A percentile compares a stretch with the other conserved stretches of the same genome.
These are phyloP conservation scores for Trilocha varians DNA, from an alignment of 2,888 invertebrate genomes.

Conservation along the genomic window DNA sequence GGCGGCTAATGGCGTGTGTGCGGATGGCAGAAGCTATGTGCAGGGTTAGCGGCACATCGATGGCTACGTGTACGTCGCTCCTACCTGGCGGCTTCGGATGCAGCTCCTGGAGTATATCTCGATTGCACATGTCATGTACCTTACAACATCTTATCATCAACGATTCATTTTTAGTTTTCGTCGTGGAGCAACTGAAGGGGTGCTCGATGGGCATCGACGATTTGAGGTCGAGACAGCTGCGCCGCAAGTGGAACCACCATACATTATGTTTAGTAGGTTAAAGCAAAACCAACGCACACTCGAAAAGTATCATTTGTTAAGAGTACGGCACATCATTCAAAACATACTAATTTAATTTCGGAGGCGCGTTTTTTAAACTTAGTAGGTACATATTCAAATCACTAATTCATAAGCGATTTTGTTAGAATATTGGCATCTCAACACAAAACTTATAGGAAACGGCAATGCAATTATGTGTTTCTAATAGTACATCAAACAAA, in stretches of 20 bases:
- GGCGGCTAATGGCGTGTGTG: slow-evolving; percentile 8
- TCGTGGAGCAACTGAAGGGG: slow-evolving; percentile 86
- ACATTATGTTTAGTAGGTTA: slow-evolving; percentile 74
- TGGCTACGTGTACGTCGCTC: slow-evolving; percentile 41
- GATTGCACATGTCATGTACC: slow-evolving; percentile 82
- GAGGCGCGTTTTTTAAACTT: slow-evolving; percentile 38
- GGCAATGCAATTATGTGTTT: slow-evolving; percentile 58
- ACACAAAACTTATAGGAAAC: slow-evolving; percentile 63
- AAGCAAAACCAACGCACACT: slow-evolving; percentile 72
- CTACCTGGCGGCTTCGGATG: slow-evolving; percentile 80
- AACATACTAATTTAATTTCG: slow-evolving; percentile 40
- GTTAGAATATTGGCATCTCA: slow-evolving; percentile 68
- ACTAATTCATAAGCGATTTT: slow-evolving; percentile 67
- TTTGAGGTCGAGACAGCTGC: slow-evolving; percentile 85
- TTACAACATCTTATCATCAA: slow-evolving; percentile 89
- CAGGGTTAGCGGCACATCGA: slow-evolving; percentile 41
- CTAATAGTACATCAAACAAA: slow-evolving; percentile 67
- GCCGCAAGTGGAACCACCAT: slow-evolving; percentile 69
- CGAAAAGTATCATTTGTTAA: slow-evolving; percentile 62
- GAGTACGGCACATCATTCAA: slow-evolving; percentile 62
- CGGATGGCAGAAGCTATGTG: slow-evolving; percentile 29
- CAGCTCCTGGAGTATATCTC: slow-evolving; percentile 78
- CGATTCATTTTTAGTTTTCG: slow-evolving; percentile 81
- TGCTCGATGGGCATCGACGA: slow-evolving; percentile 84
- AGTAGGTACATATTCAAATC: slow-evolving; percentile 62